Evolutionary conservation across 2,113 vertebrate species (phyloP).

Genomic region (Panthera uncia): DNA sequence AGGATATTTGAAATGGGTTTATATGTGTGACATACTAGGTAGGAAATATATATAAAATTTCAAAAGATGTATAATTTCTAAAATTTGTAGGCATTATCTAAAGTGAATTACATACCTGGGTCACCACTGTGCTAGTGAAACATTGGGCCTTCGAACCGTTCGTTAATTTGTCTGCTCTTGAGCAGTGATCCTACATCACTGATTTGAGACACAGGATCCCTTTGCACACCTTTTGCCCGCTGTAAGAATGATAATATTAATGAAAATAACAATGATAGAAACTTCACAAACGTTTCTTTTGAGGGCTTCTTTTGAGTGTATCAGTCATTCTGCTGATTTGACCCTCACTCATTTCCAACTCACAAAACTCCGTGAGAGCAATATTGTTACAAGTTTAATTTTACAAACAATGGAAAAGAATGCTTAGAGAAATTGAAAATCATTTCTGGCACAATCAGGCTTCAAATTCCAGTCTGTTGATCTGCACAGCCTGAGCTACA

Average conservation of each 20-base stretch:
- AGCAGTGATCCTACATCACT: neutral
- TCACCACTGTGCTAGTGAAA: neutral
- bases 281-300: neutral
- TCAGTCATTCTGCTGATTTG: neutral
- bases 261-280: neutral
- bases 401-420: neutral
- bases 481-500: neutral
- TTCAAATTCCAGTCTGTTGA: neutral
- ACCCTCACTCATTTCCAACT: neutral
- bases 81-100: neutral
- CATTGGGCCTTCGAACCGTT: neutral
- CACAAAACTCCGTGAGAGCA: neutral
- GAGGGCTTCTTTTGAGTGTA: neutral
- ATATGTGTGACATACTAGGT: neutral
- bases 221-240: neutral
- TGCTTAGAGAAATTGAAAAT: neutral
- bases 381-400: neutral
- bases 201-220: neutral
- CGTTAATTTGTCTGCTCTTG: neutral
- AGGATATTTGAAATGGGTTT: neutral
- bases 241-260: neutral
- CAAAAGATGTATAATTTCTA: neutral
- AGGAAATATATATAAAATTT: neutral
- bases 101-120: neutral
- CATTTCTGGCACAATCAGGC: neutral